phyloP scores from a whole-genome alignment of 2,113 vertebrate species.

The Hirundichthys speculiger region DNA sequence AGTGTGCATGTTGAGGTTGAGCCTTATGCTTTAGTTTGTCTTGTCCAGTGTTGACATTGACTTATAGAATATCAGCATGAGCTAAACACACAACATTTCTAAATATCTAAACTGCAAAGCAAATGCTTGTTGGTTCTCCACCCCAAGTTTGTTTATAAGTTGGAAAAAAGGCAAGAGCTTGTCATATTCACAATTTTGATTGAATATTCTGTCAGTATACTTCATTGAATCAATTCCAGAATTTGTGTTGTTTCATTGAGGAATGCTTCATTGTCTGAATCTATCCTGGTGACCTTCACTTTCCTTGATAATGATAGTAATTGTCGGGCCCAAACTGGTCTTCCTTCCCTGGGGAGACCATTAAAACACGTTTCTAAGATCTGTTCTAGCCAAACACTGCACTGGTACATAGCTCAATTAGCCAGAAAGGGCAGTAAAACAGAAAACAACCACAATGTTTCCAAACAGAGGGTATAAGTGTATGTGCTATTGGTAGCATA shows the following conservation, averaged over 20 bases:
- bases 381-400: slow-evolving; percentile 48
- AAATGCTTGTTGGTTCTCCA: too few relatives aligned
- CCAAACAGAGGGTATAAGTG: slow-evolving; percentile 26
- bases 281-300: slow-evolving; percentile 55
- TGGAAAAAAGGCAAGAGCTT: background rate
- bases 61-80: background rate
- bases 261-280: slow-evolving; percentile 4
- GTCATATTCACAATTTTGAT: background rate
- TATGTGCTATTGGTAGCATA: slow-evolving; percentile 33
- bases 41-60: background rate
- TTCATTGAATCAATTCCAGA: background rate
- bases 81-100: background rate
- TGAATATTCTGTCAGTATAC: background rate
- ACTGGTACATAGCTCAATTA: slow-evolving; percentile 55
- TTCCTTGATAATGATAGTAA: slow-evolving; percentile 61
- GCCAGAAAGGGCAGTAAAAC: slow-evolving; percentile 50
- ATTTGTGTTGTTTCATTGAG: slow-evolving; percentile 14
- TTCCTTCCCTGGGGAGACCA: slow-evolving; percentile 56
- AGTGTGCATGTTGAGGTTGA: too few relatives aligned
- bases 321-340: slow-evolving; percentile 45
- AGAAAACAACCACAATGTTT: slow-evolving; percentile 39
- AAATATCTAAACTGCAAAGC: background rate
- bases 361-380: slow-evolving; percentile 63
- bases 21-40: background rate
- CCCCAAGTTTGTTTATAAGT: background rate